phyloP scores from a whole-genome alignment of 1,140 invertebrate species.

The Leptinotarsa defecta region DNA sequence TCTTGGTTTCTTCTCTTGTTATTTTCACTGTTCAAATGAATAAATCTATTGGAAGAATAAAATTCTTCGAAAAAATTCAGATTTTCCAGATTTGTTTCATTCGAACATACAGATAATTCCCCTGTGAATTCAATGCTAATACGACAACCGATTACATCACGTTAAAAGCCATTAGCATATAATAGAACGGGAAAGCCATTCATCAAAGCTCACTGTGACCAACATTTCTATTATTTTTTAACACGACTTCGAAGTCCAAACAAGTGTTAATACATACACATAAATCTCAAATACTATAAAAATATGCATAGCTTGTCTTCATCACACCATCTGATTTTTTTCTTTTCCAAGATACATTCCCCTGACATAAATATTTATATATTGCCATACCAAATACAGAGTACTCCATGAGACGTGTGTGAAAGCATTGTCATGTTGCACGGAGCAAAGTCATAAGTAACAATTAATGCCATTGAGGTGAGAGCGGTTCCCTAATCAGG shows the following conservation, averaged over 20 bases:
- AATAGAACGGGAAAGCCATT: conserved; percentile 3
- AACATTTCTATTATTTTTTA: conserved; percentile 9
- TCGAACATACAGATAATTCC: too few species aligned
- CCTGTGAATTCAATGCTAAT: neutral
- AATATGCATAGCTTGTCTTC: conserved; percentile 2
- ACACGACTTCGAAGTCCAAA: neutral
- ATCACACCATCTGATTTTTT: conserved; percentile 6
- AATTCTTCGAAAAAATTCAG: too few species aligned
- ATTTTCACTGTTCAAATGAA: too few species aligned
- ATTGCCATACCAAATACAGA: conserved; percentile 33
- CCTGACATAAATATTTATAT: conserved; percentile 35
- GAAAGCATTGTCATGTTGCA: conserved; percentile 37
- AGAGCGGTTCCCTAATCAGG: conserved; percentile 1
- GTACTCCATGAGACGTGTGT: conserved; percentile 24
- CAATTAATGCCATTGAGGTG: conserved; percentile 31
- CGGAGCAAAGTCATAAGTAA: conserved; percentile 35
- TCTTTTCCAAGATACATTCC: neutral
- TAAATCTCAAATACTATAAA: neutral
- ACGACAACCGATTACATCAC: neutral
- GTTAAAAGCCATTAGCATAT: neutral
- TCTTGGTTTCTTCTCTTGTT: too few species aligned
- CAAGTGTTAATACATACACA: neutral
- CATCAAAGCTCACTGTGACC: conserved; percentile 4
- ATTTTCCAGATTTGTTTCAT: too few species aligned
- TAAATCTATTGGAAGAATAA: too few species aligned